Conservation (phyloP, 2,888 invertebrate species). For the Chorisops tibialis region DNA sequence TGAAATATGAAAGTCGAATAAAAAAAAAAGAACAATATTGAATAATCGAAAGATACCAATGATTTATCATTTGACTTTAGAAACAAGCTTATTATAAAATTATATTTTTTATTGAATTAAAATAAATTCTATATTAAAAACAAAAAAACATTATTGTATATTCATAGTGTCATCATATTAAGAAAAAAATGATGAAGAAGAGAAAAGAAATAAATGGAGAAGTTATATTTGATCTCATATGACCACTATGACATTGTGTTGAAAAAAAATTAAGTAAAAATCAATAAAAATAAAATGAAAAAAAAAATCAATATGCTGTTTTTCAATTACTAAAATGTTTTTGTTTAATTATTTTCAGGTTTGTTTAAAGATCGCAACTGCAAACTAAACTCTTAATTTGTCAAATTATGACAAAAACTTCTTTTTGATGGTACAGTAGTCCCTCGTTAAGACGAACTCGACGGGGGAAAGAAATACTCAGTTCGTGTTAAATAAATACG, state of each 20-base stretch:
- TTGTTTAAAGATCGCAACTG: no score
- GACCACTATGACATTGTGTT: conserved; percentile 25
- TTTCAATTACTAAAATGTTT: no score
- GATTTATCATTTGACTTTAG: conserved; percentile 17
- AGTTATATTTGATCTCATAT: conserved; percentile 23
- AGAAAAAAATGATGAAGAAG: no score
- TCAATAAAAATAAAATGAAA: conserved; percentile 8
- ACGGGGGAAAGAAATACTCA: no score
- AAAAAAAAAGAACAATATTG: background rate
- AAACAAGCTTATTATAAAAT: conserved; percentile 8
- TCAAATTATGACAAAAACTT: no score
- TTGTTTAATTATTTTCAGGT: no score
- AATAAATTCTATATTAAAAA: conserved; percentile 22
- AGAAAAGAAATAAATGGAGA: no score
- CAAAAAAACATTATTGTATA: conserved; percentile 24
- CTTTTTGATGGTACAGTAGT: no score
- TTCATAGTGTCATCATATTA: conserved; percentile 23
- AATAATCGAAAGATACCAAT: conserved; percentile 17
- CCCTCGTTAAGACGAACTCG: no score
- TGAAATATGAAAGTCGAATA: background rate
- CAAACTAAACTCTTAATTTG: no score
- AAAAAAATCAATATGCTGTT: no score
- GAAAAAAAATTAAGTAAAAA: conserved; percentile 7
- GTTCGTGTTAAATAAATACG: no score
- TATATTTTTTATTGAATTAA: conserved; percentile 23